Evolutionary conservation across 2,888 invertebrate genomes (phyloP), one percentile per base, ranked within the genome.

Genomic region (Apamea crenata): DNA sequence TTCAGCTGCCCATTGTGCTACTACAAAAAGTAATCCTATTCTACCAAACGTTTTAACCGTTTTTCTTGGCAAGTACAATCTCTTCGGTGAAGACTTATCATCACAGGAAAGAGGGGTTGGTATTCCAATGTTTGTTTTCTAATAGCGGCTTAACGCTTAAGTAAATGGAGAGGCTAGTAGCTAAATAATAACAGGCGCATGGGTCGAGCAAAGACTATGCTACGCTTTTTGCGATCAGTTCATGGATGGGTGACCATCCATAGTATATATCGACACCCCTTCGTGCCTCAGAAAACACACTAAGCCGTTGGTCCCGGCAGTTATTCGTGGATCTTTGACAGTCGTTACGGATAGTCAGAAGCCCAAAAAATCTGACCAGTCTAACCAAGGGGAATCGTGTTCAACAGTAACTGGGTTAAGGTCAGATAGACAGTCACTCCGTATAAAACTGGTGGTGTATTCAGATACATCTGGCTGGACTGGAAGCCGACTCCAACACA

Each of bases 1-100:
- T 69, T 50, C 69, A 69, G 69, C 69, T 32, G 69, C 69, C 25
- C 69, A 69, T 32, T 69, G 69, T 25, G 25, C 32, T 25, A 69
- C 50, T 8, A 1, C 16, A 25, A 50, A 32, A 50, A 8, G 21
- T 32, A 32, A 16, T 32, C 1, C 69, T 25, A 25, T 69, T 25
- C 16, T 4, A 56, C 25, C 10, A n/a, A 0, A 12, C 12, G 12
- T 12, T 12, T n/a, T 56, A 56, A 25, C 1, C 56, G 25, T 56
- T 56, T 10, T 56, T 56, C 56, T 56, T n/a, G 56, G 56, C 25
- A 56, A 56, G 12, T 56, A 56, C 56, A 56, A 56, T 25, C 56
- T 56, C 4, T 1, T 56, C 25, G 25, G 56, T 12, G 56, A 25
- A 56, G 56, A 56, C 12, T 12, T 56, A 12, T 25, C 56, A 12